These are phyloP conservation scores for Leptodirus hochenwartii DNA, from an alignment of 2,888 invertebrate species.

Conservation along the genomic window DNA sequence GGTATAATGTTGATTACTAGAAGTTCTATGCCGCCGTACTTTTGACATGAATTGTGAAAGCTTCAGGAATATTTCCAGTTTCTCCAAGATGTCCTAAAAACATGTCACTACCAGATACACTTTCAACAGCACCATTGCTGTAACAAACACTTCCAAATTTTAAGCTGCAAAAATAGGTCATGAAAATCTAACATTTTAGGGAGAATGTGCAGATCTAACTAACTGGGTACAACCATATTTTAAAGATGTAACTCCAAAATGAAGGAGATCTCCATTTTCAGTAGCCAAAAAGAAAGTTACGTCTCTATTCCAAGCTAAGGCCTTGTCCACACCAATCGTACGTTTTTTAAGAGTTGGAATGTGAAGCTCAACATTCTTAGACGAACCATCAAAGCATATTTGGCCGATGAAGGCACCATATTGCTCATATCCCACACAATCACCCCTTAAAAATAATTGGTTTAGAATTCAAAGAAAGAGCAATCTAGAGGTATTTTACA, in stretches of 20 bases:
- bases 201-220: too few species aligned
- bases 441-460: conserved; percentile 16
- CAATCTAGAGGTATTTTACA: conserved; percentile 26
- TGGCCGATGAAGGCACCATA: conserved; percentile 42
- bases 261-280: conserved; percentile 37
- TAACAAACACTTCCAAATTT: conserved; percentile 34
- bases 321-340: conserved; percentile 17
- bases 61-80: conserved; percentile 27
- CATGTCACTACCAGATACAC: conserved; percentile 31
- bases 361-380: conserved; percentile 21
- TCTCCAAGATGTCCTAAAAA: conserved; percentile 30
- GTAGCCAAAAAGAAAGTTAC: conserved; percentile 22
- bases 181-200: background rate
- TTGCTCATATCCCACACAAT: conserved; percentile 35
- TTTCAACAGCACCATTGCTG: conserved; percentile 25
- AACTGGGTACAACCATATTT: conserved; percentile 37
- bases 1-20: too few species aligned
- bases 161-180: conserved; percentile 26
- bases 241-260: conserved; percentile 33
- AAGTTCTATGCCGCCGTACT: too few species aligned
- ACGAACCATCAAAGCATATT: conserved; percentile 2
- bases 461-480: background rate
- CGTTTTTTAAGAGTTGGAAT: conserved; percentile 24
- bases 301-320: conserved; percentile 16
- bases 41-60: conserved; percentile 30